Conservation (phyloP, 2,113 vertebrate species). For the Arizona elegans region DNA sequence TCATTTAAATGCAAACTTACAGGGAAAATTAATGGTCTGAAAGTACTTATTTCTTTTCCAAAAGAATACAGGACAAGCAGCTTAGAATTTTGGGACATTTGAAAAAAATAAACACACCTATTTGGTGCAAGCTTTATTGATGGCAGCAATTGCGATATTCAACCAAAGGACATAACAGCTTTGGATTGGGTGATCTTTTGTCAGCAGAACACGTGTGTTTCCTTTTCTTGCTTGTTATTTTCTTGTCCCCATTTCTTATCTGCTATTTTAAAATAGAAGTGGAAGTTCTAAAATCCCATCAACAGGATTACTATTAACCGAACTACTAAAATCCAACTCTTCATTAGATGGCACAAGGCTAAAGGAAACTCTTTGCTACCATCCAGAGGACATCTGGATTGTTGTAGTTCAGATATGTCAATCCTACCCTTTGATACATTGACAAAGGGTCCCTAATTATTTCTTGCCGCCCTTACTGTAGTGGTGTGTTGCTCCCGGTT, state of each 20-base stretch:
- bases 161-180: not conserved
- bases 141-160: not conserved
- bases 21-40: not conserved
- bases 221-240: too few species aligned
- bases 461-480: too few species aligned
- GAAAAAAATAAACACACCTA: not conserved
- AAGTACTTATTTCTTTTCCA: not conserved
- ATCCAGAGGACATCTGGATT: not conserved
- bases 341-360: not conserved
- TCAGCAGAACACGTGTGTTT: not conserved
- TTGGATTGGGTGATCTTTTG: not conserved
- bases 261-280: not conserved
- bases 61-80: not conserved
- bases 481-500: too few species aligned
- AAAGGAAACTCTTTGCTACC: not conserved
- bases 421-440: not conserved
- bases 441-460: not conserved
- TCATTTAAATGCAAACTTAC: not conserved
- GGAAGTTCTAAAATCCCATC: not conserved
- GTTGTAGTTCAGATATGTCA: not conserved
- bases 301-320: not conserved
- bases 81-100: not conserved
- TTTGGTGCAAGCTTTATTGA: not conserved
- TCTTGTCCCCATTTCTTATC: not conserved
- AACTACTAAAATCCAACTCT: not conserved